Conservation (phyloP, 1,140 invertebrate species). For the Philaenus spumarius region DNA sequence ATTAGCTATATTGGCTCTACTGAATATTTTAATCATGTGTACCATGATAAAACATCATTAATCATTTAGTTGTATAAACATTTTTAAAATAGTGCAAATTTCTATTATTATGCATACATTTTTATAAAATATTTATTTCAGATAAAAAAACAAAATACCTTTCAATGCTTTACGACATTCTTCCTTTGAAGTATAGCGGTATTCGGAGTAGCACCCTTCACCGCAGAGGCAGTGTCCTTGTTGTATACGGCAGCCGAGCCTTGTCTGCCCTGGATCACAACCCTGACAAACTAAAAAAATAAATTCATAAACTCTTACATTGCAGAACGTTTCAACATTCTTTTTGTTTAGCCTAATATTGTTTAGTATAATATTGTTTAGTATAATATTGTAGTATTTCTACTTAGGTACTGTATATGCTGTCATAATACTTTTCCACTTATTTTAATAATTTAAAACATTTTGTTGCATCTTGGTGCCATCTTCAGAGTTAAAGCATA, state of each 20-base stretch:
- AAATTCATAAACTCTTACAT: no score
- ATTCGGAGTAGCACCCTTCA: conserved; percentile 43
- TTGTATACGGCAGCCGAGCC: conserved; percentile 33
- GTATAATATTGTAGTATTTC: no score
- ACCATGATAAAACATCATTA: background rate
- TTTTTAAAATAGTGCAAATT: background rate
- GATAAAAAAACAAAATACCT: conserved; percentile 35
- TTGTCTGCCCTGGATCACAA: background rate
- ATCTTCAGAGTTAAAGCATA: no score
- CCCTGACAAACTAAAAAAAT: no score
- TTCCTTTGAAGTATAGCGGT: conserved; percentile 40
- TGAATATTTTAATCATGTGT: no score
- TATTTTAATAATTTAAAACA: no score
- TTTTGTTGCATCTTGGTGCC: no score
- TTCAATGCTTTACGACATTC: conserved; percentile 43
- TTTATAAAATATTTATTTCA: background rate
- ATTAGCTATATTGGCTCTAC: background rate
- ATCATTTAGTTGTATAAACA: background rate
- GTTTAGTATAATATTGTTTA: no score
- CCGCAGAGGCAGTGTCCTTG: conserved; percentile 38
- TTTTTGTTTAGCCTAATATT: no score
- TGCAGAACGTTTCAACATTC: no score
- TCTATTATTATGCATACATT: background rate
- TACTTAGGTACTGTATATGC: no score
- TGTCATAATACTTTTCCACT: no score